phyloP scores from a whole-genome alignment of 2,888 invertebrate genomes.

The Pachycephus smyrnensis region DNA sequence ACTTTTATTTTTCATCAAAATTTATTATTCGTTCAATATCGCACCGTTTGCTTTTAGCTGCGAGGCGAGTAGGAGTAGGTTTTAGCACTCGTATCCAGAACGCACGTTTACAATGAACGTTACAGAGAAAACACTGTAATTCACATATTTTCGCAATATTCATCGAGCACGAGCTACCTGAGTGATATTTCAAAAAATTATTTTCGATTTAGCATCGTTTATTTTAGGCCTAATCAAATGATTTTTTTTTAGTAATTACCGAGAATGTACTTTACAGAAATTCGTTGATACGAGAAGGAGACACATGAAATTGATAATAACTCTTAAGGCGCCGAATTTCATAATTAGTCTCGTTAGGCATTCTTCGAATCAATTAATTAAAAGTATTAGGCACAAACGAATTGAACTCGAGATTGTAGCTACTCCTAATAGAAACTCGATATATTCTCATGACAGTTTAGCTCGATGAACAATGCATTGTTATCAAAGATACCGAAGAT shows the following conservation, averaged over 20 bases:
- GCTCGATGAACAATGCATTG: not conserved
- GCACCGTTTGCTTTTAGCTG: conserved; percentile 15
- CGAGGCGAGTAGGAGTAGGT: conserved; percentile 10
- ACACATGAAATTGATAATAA: not conserved
- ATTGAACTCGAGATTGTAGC: not conserved
- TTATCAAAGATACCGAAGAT: not conserved
- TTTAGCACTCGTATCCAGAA: not conserved
- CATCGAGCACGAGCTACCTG: not conserved
- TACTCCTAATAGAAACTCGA: not conserved
- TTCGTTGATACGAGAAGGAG: not conserved
- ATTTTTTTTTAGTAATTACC: not conserved
- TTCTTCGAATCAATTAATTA: not conserved
- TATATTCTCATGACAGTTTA: not conserved
- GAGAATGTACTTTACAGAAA: not conserved
- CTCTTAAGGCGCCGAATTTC: not conserved
- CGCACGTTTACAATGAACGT: not conserved
- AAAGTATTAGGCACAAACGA: not conserved
- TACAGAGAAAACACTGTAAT: not conserved
- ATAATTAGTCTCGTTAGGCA: not conserved
- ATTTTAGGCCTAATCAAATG: not conserved
- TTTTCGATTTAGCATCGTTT: not conserved
- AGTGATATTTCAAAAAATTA: not conserved
- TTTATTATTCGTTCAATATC: too few relatives aligned
- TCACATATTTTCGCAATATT: not conserved
- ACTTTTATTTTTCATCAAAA: too few relatives aligned